Base-by-base conservation (phyloP, 2,888 invertebrate species). In the Fabriciana adippe region DNA sequence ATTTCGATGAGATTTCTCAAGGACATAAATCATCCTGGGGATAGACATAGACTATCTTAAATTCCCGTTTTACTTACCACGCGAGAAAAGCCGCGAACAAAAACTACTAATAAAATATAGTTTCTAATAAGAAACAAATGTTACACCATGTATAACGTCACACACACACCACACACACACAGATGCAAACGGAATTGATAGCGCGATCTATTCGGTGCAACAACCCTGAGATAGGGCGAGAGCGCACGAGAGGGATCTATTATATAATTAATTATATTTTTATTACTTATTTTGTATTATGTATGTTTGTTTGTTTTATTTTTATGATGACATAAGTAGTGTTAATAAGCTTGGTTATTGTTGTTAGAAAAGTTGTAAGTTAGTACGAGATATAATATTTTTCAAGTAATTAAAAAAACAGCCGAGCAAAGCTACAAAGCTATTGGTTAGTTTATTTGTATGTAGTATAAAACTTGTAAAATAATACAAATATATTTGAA, bases 141-240 rank as follows among this genome's bases (percentile, higher is more conserved):
- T 59, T 72, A 15, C 76, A 66, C 0, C 62, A 74, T 75, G 76
- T 76, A 76, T 59, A 59, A 59, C 26, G 13, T 59, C 74, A 73
- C 75, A 68, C 78, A 74, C 78, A 75, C 82, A 76, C 85, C 74
- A 65, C 77, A 75, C 71, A 76, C 71, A 84, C 18, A 51, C 59
- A 80, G 78, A 65, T 74, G 66, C 77, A 76, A 71, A 76, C 73
- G 85, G 85, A 86, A 88, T 87, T 90, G 90, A 90, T 89, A 77
- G 76, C 77, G 83, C 88, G 89, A 90, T 92, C 92, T 91, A 90
- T 88, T 85, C 88, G 86, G 92, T 92, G 92, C 92, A 92, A 91
- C 92, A 92, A 87, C 89, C 89, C 86, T 82, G 81, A 66, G 81
- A 13, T 73, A 82, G 75, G 89, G 67, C 50, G 67, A 2, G 76